phyloP scores from a whole-genome alignment of 2,888 invertebrate species.

The Ectobius pallidus region DNA sequence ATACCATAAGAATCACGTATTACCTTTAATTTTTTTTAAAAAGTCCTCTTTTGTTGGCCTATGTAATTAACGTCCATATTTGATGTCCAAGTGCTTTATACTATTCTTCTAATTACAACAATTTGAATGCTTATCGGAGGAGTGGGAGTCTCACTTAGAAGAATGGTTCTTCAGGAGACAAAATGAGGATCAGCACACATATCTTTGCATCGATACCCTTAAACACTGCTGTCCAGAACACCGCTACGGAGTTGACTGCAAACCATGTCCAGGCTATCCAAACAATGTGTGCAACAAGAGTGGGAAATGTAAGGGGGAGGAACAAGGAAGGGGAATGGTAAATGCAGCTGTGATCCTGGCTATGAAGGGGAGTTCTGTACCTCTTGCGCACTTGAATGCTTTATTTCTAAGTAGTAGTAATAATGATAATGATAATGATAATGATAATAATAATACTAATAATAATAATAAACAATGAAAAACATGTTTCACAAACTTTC shows the following conservation, averaged over 20 bases:
- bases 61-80: too few relatives aligned
- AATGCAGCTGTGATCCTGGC: slow-evolving; percentile 84
- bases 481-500: too few relatives aligned
- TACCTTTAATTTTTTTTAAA: too few relatives aligned
- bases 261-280: slow-evolving; percentile 76
- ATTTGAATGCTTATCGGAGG: too few relatives aligned
- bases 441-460: too few relatives aligned
- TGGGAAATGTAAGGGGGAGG: slow-evolving; percentile 83
- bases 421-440: too few relatives aligned
- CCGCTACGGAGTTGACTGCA: slow-evolving; percentile 83
- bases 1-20: too few relatives aligned
- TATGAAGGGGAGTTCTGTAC: slow-evolving; percentile 81
- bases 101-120: too few relatives aligned
- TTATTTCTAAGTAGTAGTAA: too few relatives aligned
- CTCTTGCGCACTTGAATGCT: slow-evolving; percentile 73
- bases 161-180: slow-evolving; percentile 82
- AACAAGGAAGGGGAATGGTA: slow-evolving; percentile 90
- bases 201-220: slow-evolving; percentile 79
- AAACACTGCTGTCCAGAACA: slow-evolving; percentile 83
- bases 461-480: too few relatives aligned
- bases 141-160: slow-evolving; percentile 81
- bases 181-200: slow-evolving; percentile 68
- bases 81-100: too few relatives aligned
- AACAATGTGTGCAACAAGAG: slow-evolving; percentile 78
- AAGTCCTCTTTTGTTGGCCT: too few relatives aligned